Percentiles rank a stretch among this genome's conserved stretches.
Evolutionary conservation across 1,140 invertebrate species (phyloP).

Genomic region (Danaus melanippus): DNA sequence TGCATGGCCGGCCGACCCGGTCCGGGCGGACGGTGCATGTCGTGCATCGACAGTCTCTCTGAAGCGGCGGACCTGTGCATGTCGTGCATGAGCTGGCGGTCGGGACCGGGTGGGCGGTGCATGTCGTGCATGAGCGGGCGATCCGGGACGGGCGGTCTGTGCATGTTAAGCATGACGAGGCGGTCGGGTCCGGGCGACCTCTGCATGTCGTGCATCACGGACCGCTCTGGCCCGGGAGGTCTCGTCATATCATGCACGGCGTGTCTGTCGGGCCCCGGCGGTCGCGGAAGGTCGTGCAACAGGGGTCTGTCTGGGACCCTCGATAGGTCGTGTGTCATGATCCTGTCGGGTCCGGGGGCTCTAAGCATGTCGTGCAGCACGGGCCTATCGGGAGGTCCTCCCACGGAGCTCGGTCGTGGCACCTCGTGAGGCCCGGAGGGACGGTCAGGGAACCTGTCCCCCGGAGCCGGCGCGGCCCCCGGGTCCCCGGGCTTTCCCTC

Average conservation of each 20-base stretch:
- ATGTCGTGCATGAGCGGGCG: slow-evolving; percentile 20
- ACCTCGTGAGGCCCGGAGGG: neutral
- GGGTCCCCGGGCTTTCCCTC: slow-evolving; percentile 5
- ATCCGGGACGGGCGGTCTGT: slow-evolving; percentile 10
- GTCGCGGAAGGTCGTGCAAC: slow-evolving; percentile 17
- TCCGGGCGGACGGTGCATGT: slow-evolving; percentile 1
- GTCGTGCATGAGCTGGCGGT: slow-evolving; percentile 10
- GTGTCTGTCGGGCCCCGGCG: slow-evolving; percentile 7
- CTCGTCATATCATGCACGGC: slow-evolving; percentile 17
- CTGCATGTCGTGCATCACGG: slow-evolving; percentile 12
- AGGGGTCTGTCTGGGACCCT: slow-evolving; percentile 4
- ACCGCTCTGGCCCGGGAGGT: slow-evolving; percentile 8
- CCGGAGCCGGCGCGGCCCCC: neutral
- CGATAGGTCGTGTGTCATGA: slow-evolving; percentile 4
- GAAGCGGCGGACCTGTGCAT: slow-evolving; percentile 43
- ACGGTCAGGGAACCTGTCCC: slow-evolving; percentile 1
- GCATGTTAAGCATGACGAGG: slow-evolving; percentile 17
- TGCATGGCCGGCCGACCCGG: slow-evolving; percentile 8
- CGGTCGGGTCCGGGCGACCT: slow-evolving; percentile 9
- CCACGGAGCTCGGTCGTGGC: slow-evolving; percentile 1
- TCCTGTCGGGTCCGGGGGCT: slow-evolving; percentile 38
- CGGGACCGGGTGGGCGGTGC: slow-evolving; percentile 7
- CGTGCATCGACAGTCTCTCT: slow-evolving; percentile 26
- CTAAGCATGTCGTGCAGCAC: slow-evolving; percentile 14
- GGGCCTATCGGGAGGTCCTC: slow-evolving; percentile 7